Evolutionary conservation across 2,113 vertebrate species (phyloP).

Genomic region (Lutjanus erythropterus): DNA sequence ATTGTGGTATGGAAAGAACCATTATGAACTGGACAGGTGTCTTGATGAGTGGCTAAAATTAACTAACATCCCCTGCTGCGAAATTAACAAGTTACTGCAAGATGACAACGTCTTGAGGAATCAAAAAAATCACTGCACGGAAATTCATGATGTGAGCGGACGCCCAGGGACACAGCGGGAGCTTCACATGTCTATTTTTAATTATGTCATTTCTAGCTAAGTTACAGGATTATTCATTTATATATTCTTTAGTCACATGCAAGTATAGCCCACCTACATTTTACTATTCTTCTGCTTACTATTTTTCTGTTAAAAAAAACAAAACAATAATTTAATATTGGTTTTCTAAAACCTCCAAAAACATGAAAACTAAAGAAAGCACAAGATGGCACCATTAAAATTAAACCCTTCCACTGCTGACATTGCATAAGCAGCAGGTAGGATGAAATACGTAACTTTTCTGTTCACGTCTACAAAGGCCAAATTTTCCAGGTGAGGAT

Average conservation of each 20-base stretch:
- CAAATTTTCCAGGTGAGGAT: neutral
- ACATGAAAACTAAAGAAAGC: neutral
- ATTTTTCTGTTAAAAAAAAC: neutral
- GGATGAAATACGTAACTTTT: neutral
- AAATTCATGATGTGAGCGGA: neutral
- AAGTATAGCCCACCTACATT: neutral
- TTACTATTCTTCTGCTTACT: too few species aligned
- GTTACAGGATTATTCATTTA: neutral
- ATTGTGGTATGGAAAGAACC: constrained; percentile 23
- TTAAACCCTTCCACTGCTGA: neutral
- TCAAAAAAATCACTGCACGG: neutral
- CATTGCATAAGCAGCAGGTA: neutral
- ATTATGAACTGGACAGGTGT: constrained; percentile 16
- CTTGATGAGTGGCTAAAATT: constrained; percentile 1
- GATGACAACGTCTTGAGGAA: neutral
- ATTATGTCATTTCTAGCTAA: neutral
- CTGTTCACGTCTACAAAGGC: neutral
- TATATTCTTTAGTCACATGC: neutral
- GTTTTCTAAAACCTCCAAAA: neutral
- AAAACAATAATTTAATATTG: neutral
- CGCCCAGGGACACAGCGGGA: neutral
- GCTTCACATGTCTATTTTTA: neutral
- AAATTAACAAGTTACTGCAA: constrained; percentile 19
- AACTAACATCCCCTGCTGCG: neutral
- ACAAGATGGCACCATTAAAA: neutral